phyloP scores from a whole-genome alignment of 1,140 invertebrate genomes.

The Thalassaphorura encarpata region DNA sequence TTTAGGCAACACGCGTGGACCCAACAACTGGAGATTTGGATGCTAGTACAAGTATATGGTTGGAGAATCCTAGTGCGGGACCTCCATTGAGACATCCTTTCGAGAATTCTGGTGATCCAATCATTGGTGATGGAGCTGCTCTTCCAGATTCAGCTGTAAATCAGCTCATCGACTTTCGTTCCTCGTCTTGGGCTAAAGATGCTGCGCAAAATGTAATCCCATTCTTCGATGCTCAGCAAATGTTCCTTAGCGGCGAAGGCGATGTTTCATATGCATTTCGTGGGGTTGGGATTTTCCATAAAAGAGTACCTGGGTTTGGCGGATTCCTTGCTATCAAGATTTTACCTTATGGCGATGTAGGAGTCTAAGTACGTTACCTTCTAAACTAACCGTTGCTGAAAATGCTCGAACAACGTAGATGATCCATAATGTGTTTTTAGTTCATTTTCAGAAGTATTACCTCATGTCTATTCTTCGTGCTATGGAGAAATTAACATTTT shows the following conservation, averaged over 20 bases:
- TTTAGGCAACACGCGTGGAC: conserved; percentile 6
- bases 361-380: too few relatives aligned
- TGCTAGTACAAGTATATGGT: not conserved
- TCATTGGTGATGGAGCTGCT: conserved; percentile 10
- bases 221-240: conserved; percentile 14
- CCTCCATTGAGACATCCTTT: conserved; percentile 1
- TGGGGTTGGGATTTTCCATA: conserved; percentile 15
- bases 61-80: not conserved
- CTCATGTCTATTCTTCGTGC: too few relatives aligned
- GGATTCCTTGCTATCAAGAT: conserved; percentile 13
- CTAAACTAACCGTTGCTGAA: too few relatives aligned
- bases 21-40: not conserved
- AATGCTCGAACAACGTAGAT: too few relatives aligned
- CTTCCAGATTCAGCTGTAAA: conserved; percentile 18
- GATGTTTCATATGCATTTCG: not conserved
- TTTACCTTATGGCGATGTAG: conserved; percentile 2
- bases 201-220: conserved; percentile 10
- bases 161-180: conserved; percentile 10
- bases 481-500: too few relatives aligned
- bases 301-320: conserved; percentile 1
- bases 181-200: conserved; percentile 3
- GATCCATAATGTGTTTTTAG: too few relatives aligned
- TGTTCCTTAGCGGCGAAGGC: not conserved
- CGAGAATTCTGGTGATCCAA: conserved; percentile 7
- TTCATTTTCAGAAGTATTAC: too few relatives aligned